phyloP scores from a whole-genome alignment of 2,888 invertebrate species.

The Pachymerium ferrugineum region DNA sequence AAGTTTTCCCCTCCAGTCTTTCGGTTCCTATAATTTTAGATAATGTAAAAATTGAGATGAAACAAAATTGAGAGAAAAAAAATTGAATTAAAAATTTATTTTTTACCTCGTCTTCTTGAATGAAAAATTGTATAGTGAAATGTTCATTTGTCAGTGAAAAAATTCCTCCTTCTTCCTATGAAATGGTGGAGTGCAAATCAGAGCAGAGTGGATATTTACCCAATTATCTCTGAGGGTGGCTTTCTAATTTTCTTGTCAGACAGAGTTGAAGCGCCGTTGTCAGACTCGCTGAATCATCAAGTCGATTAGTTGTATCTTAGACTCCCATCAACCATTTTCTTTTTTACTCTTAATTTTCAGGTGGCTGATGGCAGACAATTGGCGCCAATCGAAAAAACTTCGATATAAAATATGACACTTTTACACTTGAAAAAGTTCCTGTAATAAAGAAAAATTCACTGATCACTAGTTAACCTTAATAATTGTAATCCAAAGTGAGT shows the following conservation, averaged over 20 bases:
- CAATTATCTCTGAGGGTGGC: slow-evolving; percentile 2
- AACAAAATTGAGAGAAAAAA: neutral
- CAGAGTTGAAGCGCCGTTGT: slow-evolving; percentile 3
- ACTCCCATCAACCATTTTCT: slow-evolving; percentile 4
- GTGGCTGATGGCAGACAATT: neutral
- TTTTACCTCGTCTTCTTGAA: neutral
- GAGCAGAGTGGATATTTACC: slow-evolving; percentile 13
- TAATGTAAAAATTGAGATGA: neutral
- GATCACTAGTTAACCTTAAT: too few species aligned
- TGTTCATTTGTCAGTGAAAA: neutral
- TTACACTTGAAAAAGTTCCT: too few species aligned
- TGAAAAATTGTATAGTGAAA: neutral
- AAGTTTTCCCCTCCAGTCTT: neutral
- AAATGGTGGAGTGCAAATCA: neutral
- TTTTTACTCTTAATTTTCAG: slow-evolving; percentile 13
- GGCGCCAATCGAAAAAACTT: neutral
- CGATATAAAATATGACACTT: neutral
- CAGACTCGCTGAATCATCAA: slow-evolving; percentile 9
- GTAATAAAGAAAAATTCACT: too few species aligned
- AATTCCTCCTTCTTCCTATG: neutral
- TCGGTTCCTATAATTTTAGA: neutral
- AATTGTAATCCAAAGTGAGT: too few species aligned
- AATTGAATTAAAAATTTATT: neutral
- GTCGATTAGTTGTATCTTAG: slow-evolving; percentile 4
- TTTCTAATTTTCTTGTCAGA: slow-evolving; percentile 13